Evolutionary conservation across 2,797 vertebrate genomes (phyloP), one percentile per base, ranked within the genome.

Genomic region (Pipistrellus nathusii): DNA sequence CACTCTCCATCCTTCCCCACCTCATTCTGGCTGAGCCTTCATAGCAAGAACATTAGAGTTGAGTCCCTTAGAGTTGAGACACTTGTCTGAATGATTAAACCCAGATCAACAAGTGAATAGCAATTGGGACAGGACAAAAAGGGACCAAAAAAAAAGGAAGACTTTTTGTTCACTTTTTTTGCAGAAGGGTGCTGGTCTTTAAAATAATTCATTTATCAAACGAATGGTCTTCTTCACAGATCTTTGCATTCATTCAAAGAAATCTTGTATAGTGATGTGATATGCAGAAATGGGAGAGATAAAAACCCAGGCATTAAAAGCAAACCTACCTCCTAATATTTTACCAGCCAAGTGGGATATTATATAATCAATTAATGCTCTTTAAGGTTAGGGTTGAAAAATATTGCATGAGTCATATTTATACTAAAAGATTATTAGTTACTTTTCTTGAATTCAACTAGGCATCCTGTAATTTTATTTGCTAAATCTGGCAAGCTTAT

Each of bases 131-230:
- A 4, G 15, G 53, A 90, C 53, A 88, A 81, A 90, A 88, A 9
- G 18, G 35, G 4, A 30, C 20, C 13, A 32, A 55, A 91, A 87
- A 53, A 38, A 38, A 41, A 41, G 3, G 14, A 48, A 48, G 21
- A 4, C 27, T 92, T 90, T 92, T 53, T 68, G 59, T 62, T 90
- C 23, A 7, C 12, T 78, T 78, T 30, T 90, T 76, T 76, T 72
- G n/a, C 76, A 68, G 68, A 92, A 27, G 10, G 5, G 27, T 82
- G 4, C 21, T 88, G 23, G n/a, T 51, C 41, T 94, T 88, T 81
- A 82, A 92, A 94, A 73, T 73, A 81, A 89, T 89, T 91, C 38
- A 38, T 64, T 96, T 84, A 88, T 66, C 46, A 90, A 85, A 88
- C 71, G 64, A 94, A 85, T 35, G 23, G 32, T 72, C 27, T 86